Base-by-base conservation (phyloP, 2,797 vertebrate species). In the Chloroceryle amazona region DNA sequence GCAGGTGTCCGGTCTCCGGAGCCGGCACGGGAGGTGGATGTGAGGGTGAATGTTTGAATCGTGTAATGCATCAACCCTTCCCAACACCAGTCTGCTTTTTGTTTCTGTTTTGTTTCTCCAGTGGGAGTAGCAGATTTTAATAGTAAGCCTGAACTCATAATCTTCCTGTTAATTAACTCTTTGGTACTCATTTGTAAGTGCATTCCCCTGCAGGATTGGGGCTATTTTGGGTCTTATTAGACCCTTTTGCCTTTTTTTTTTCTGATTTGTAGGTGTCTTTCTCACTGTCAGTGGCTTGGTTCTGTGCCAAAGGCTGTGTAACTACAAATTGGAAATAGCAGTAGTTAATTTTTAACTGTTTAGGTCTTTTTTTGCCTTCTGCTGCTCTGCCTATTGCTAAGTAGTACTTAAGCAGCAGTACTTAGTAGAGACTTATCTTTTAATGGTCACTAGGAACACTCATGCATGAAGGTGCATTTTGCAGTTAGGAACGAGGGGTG, bases 1-100 rank as follows among this genome's bases (percentile, higher is more conserved):
- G 19, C 26, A 3, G 3, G 6, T 17, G 18, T n/a, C 21, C 13
- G 2, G 47, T 3, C 18, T 62, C 2, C 13, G 0, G 2, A 51
- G 16, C 14, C 37, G 17, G 70, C 18, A 3, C 13, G 35, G 54
- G 31, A 87, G n/a, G 31, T 19, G 28, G 16, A 11, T 63, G 23
- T 29, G 25, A 9, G 35, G 26, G 35, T 60, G 5, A 42, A 35
- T 2, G 8, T 41, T 20, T 28, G n/a, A 35, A 3, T 68, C 17
- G 3, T 9, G 23, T 12, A 20, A 22, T 0, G 0, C 10, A 49
- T 44, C 21, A 41, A 1, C 16, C 12, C 6, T 62, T 68, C 29
- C 49, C 16, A 47, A 4, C 1, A 31, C 23, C 29, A 0, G 0
- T 4, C 26, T 41, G 3, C 14, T 35, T 47, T 29, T 51, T 29